Conservation (phyloP, 64 coral and sea anemone genomes). For the Catalaphyllia jardinei region DNA sequence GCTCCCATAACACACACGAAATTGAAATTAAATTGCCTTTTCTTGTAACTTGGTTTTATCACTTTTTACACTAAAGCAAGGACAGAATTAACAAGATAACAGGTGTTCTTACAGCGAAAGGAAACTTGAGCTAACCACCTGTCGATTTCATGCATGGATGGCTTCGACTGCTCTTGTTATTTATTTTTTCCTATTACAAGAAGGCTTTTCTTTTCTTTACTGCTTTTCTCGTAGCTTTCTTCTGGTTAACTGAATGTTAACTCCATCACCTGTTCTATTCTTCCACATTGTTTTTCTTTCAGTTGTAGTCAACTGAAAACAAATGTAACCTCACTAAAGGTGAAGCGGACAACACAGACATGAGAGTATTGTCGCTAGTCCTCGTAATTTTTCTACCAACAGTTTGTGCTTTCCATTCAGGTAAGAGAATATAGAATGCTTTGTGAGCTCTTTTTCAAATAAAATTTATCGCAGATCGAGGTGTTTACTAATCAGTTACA, state of each 20-base stretch:
- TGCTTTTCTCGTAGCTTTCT: background rate
- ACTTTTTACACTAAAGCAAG: background rate
- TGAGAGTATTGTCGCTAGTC: background rate
- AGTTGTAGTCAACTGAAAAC: background rate
- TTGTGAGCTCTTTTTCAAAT: background rate
- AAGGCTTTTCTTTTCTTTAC: background rate
- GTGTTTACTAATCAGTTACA: no score
- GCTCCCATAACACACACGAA: no score
- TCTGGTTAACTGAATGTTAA: background rate
- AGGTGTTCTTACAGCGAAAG: background rate
- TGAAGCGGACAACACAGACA: background rate
- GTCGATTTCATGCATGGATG: constrained; percentile 2
- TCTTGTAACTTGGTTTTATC: background rate
- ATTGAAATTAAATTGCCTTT: no score
- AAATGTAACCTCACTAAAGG: background rate
- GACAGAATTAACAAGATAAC: background rate
- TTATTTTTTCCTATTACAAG: background rate
- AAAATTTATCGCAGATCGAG: no score
- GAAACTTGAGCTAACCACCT: constrained; percentile 5
- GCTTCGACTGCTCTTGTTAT: background rate
- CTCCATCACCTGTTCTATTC: background rate
- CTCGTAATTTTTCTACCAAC: background rate
- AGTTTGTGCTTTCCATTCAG: constrained; percentile 25
- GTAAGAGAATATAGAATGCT: background rate
- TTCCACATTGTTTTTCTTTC: background rate